Conservation (phyloP, 2,797 vertebrate genomes). For the Macropus fuliginosus region DNA sequence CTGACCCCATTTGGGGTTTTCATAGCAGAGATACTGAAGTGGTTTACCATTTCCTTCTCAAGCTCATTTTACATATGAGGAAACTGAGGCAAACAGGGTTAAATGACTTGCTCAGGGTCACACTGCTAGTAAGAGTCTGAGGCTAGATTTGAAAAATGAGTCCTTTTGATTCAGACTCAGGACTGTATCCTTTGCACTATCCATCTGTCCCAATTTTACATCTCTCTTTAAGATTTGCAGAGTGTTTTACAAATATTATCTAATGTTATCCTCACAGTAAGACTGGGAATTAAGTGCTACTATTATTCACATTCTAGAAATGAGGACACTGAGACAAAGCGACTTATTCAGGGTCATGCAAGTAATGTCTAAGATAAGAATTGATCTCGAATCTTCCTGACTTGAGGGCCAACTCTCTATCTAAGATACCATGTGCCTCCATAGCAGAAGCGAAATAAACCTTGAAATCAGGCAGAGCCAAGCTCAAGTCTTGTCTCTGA, state of each 20-base stretch:
- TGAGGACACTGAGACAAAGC: neutral
- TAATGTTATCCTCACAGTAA: neutral
- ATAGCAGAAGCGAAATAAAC: neutral
- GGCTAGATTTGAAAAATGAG: neutral
- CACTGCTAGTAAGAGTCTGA: neutral
- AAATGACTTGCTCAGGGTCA: neutral
- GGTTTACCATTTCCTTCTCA: too few relatives aligned
- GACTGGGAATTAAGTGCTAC: neutral
- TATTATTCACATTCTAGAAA: too few relatives aligned
- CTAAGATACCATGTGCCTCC: neutral
- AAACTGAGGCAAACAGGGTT: too few relatives aligned
- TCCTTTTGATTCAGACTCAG: neutral
- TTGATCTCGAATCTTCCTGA: neutral
- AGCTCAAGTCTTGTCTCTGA: neutral
- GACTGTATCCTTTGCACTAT: too few relatives aligned
- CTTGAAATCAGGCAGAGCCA: neutral
- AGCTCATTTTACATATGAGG: too few relatives aligned
- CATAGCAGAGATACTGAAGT: too few relatives aligned
- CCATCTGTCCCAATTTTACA: too few relatives aligned
- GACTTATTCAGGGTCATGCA: neutral
- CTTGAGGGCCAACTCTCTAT: neutral
- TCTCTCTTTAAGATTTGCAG: too few relatives aligned
- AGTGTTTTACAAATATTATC: neutral
- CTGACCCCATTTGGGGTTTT: too few relatives aligned
- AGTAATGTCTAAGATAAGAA: neutral